phyloP scores from a whole-genome alignment of 2,113 vertebrate genomes.

The Cyanocitta stelleri region DNA sequence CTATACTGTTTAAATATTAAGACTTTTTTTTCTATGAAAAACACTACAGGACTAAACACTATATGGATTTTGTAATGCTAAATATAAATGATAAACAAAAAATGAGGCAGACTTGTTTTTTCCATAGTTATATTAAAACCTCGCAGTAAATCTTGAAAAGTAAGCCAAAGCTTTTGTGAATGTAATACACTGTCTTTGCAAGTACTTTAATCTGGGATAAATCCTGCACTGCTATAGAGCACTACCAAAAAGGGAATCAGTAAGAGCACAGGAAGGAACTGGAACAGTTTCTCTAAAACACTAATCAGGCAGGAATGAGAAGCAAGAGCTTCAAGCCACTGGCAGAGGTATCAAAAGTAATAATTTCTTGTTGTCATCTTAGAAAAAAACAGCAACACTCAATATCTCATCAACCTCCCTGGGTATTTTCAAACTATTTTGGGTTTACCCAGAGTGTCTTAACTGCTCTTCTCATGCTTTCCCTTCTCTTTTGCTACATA shows the following conservation, averaged over 20 bases:
- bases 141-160: not conserved
- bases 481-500: not conserved
- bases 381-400: not conserved
- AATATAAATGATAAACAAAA: not conserved
- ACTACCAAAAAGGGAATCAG: not conserved
- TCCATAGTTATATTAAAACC: not conserved
- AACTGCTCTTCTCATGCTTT: not conserved
- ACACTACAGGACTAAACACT: not conserved
- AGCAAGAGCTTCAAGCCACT: not conserved
- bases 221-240: not conserved
- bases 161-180: not conserved
- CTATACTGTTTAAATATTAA: not conserved
- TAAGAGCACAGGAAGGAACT: not conserved
- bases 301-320: not conserved
- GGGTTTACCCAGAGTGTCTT: not conserved
- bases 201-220: not conserved
- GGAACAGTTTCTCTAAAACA: not conserved
- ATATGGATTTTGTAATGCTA: not conserved
- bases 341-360: not conserved
- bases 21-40: not conserved
- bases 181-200: not conserved
- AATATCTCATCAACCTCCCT: not conserved
- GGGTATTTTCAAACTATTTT: not conserved
- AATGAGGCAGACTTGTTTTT: not conserved
- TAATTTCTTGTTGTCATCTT: not conserved